These are phyloP conservation scores for Fissipunctia ypsillon DNA, from an alignment of 2,888 invertebrate genomes.

Conservation along the genomic window DNA sequence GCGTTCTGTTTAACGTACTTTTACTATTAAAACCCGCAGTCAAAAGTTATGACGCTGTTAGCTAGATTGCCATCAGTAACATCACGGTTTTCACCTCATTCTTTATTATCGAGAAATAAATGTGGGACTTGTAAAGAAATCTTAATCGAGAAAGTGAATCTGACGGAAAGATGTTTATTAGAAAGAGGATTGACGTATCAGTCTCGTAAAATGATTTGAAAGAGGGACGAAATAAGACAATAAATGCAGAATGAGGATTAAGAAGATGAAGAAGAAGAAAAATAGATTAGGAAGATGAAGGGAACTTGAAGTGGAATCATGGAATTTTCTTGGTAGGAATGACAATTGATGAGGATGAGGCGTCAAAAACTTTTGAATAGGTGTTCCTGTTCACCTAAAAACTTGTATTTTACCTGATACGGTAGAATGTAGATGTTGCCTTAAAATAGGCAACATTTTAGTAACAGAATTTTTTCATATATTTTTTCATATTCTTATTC, in stretches of 20 bases:
- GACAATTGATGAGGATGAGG: neutral
- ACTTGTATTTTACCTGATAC: too few species aligned
- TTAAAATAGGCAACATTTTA: too few species aligned
- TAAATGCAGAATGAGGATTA: too few species aligned
- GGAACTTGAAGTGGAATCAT: neutral
- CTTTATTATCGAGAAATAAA: slow-evolving; percentile 19
- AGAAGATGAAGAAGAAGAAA: too few species aligned
- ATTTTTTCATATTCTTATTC: too few species aligned
- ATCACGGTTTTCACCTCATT: slow-evolving; percentile 33
- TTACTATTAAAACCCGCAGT: slow-evolving; percentile 64
- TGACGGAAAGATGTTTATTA: neutral
- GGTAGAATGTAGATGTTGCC: neutral
- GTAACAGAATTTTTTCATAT: too few species aligned
- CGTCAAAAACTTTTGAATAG: neutral
- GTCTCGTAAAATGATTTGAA: neutral
- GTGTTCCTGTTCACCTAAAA: neutral
- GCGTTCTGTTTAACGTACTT: slow-evolving; percentile 59
- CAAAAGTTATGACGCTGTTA: slow-evolving; percentile 49
- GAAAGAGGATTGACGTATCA: neutral
- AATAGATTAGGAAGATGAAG: too few species aligned
- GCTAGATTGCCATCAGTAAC: slow-evolving; percentile 38
- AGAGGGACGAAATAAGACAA: neutral
- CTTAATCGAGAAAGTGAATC: slow-evolving; percentile 21
- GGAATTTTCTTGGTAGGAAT: neutral
- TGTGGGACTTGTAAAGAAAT: neutral